Evolutionary conservation across 1,140 invertebrate species (phyloP).

Genomic region (Theocolax elegans): DNA sequence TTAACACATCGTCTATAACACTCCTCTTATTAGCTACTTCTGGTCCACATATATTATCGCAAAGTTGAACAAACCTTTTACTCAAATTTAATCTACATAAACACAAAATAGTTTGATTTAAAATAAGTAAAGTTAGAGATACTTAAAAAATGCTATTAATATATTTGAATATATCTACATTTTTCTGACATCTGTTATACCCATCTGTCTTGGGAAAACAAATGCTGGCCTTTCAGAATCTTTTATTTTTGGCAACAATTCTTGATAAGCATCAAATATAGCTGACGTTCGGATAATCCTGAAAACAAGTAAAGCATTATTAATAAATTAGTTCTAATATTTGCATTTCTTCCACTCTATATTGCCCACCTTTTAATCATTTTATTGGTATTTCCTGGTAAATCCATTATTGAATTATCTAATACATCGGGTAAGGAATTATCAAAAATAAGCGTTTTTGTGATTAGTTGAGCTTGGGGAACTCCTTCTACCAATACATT

Average conservation of each 20-base stretch:
- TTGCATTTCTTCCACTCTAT: no score
- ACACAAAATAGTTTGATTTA: no score
- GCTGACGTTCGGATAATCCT: slow-evolving; percentile 76
- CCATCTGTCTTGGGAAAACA: slow-evolving; percentile 77
- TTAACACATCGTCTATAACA: slow-evolving; percentile 69
- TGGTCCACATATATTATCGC: slow-evolving; percentile 72
- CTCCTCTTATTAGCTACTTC: slow-evolving; percentile 68
- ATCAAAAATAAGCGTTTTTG: slow-evolving; percentile 77
- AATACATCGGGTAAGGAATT: slow-evolving; percentile 72
- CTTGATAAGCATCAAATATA: slow-evolving; percentile 82
- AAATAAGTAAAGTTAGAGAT: no score
- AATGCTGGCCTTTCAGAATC: slow-evolving; percentile 76
- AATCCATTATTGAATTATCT: slow-evolving; percentile 56
- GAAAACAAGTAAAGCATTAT: slow-evolving; percentile 13
- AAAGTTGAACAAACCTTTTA: slow-evolving; percentile 77
- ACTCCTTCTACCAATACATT: slow-evolving; percentile 79
- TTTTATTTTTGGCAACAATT: slow-evolving; percentile 78
- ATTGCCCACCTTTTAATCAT: slow-evolving; percentile 62
- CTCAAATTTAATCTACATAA: slow-evolving; percentile 74
- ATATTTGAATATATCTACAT: slow-evolving; percentile 70
- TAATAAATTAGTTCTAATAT: background rate
- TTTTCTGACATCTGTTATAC: slow-evolving; percentile 76
- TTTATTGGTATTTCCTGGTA: slow-evolving; percentile 59
- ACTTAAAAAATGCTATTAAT: background rate
- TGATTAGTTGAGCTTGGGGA: slow-evolving; percentile 77